These are phyloP conservation scores for Pseudois nayaur DNA, from an alignment of 2,113 vertebrate genomes.

Conservation along the genomic window DNA sequence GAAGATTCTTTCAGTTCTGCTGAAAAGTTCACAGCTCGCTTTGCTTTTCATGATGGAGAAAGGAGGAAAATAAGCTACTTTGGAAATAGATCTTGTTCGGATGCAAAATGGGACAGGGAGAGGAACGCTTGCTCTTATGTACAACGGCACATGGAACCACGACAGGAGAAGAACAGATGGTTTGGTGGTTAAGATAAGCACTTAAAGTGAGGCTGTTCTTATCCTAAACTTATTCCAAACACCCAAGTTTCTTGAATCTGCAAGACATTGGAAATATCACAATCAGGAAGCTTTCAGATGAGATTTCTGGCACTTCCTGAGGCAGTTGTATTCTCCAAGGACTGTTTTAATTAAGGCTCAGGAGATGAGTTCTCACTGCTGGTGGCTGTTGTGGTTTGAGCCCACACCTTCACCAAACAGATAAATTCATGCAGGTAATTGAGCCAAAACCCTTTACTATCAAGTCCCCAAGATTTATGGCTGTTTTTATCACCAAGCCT, in stretches of 20 bases:
- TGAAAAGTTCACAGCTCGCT: constrained; percentile 52
- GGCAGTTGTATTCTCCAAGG: constrained; percentile 57
- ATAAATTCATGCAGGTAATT: constrained; percentile 62
- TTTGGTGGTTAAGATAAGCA: constrained; percentile 64
- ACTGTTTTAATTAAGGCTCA: constrained; percentile 70
- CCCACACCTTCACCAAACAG: constrained; percentile 55
- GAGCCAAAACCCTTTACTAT: constrained; percentile 64
- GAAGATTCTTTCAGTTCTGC: constrained; percentile 28
- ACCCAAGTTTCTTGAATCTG: constrained; percentile 68
- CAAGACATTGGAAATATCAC: constrained; percentile 71
- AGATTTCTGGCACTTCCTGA: constrained; percentile 68
- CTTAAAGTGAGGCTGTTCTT: constrained; percentile 64
- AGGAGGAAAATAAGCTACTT: constrained; percentile 57
- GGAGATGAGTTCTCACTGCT: constrained; percentile 66
- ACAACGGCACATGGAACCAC: constrained; percentile 39
- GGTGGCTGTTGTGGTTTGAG: constrained; percentile 51
- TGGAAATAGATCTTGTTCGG: constrained; percentile 60
- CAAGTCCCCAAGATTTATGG: constrained; percentile 21
- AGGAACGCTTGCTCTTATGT: constrained; percentile 48
- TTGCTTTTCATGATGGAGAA: constrained; percentile 49
- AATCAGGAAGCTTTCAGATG: constrained; percentile 71
- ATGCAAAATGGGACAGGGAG: constrained; percentile 59
- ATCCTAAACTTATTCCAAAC: constrained; percentile 64
- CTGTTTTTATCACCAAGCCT: constrained; percentile 52
- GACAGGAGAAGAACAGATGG: constrained; percentile 66